Base-by-base conservation (phyloP, 1,140 invertebrate genomes). In the Polypedilum vanderplanki region DNA sequence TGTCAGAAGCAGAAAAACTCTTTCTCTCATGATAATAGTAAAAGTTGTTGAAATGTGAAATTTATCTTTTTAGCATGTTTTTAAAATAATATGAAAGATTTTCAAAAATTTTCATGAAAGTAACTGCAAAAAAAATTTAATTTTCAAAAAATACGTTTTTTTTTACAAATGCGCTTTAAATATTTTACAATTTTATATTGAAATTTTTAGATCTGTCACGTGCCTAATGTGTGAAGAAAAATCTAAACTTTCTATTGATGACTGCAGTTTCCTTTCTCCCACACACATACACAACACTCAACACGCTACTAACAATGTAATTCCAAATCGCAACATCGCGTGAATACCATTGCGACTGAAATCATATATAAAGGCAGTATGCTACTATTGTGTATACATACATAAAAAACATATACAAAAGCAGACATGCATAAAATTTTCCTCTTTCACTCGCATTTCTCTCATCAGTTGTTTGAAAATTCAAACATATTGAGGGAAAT, bases 301-400 rank as follows among this genome's bases (percentile, higher is more conserved):
- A 57, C 46, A 57, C n/a, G n/a, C 46, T 12, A n/a, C 46, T 57
- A 57, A 57, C 46, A 57, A 57, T 57, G 46, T 57, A 57, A 57
- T 57, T 57, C 15, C 3, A 57, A 57, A 57, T 57, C 46, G 46
- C n/a, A 57, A 57, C 12, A 57, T n/a, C 46, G 46, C 46, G 46
- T 57, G 46, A 15, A 57, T 57, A 15, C 46, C n/a, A 57, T 15
- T 57, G 46, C 46, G 0, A 15, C 46, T 57, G n/a, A 57, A 57
- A 57, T 57, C 12, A 57, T n/a, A 15, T 46, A 57, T 57, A 57
- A 57, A 57, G n/a, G 46, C 46, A 57, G 46, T 57, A 57, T 57
- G 46, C 10, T 57, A n/a, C n/a, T 57, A 57, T 57, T 15, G 24
- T 57, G 41, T 46, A 46, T 46, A n/a, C 8, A 57, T 12, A 57